Base-by-base conservation (phyloP, 1,140 invertebrate species). In the Leptopilina clavipes region DNA sequence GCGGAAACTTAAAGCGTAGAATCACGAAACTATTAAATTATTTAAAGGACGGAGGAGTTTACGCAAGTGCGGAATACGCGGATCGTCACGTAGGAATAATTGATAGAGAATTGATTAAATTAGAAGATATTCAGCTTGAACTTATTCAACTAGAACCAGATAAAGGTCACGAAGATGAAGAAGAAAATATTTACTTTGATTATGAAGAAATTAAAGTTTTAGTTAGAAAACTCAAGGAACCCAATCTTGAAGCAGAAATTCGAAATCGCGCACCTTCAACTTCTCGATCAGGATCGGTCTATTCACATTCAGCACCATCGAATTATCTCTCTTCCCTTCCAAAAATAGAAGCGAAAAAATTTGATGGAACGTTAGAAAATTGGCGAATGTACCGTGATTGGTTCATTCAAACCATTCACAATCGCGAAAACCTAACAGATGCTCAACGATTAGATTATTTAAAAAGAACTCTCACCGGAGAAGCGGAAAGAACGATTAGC, bases 351-450 rank as follows among this genome's bases (percentile, higher is more conserved):
- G 70, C 83, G 1, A 80, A 81, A 3, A 79, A 79, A 56, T 86
- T 86, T 72, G 73, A 70, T 5, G 85, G 82, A 7, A 76, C 76
- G 25, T 86, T 82, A 48, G 76, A 44, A 43, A 59, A 82, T 37
- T 87, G 85, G 85, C 74, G 79, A 14, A 78, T 81, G 12, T 87
- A 86, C 45, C 76, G 80, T 59, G 76, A 87, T 59, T 72, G 81
- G 6, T 87, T 86, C 73, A 48, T 74, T 2, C 75, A 82, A 72
- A 73, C 84, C 0, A 79, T 86, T 12, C 75, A 86, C 71, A 81
- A 82, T 31, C 82, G 82, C 11, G 73, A 76, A 1, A 56, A 75
- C 1, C 72, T 86, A 10, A 71, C 73, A 9, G 79, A 79, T n/a
- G 73, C 80, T 7, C 79, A 85, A 54, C 82, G 82, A 70, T 77